Conservation (phyloP, 1,140 invertebrate species). For the Zaprionus taronus region DNA sequence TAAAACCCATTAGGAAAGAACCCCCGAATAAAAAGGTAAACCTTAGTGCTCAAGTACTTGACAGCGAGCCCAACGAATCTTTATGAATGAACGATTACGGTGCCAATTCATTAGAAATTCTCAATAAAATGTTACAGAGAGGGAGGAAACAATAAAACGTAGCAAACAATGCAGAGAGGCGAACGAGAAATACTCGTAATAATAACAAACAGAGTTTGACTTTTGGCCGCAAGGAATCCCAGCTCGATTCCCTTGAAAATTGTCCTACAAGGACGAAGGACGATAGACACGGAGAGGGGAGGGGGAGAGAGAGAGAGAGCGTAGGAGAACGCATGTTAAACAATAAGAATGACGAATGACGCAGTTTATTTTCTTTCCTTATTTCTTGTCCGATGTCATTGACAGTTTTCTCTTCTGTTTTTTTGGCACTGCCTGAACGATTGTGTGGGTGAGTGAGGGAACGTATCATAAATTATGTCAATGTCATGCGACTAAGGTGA, state of each 20-base stretch:
- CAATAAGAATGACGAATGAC: slow-evolving; percentile 80
- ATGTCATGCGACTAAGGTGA: slow-evolving; percentile 61
- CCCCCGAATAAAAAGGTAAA: slow-evolving; percentile 35
- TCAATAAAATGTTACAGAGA: slow-evolving; percentile 35
- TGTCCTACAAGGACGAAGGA: slow-evolving; percentile 30
- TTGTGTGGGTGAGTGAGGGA: slow-evolving; percentile 5
- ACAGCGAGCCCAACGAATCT: slow-evolving; percentile 39
- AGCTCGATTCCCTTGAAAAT: slow-evolving; percentile 56
- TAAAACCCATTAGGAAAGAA: slow-evolving; percentile 65
- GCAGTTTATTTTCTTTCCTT: slow-evolving; percentile 37
- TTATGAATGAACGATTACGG: slow-evolving; percentile 75
- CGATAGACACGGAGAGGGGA: slow-evolving; percentile 6
- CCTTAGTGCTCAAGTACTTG: slow-evolving; percentile 41
- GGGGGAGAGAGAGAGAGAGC: slow-evolving; percentile 12
- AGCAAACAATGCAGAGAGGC: slow-evolving; percentile 41
- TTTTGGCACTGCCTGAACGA: slow-evolving; percentile 43
- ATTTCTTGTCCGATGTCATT: slow-evolving; percentile 60
- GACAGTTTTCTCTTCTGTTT: slow-evolving; percentile 48
- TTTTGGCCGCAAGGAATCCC: slow-evolving; percentile 37
- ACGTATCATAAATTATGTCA: slow-evolving; percentile 74
- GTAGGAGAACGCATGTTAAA: slow-evolving; percentile 48
- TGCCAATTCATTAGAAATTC: slow-evolving; percentile 76
- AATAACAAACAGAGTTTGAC: slow-evolving; percentile 76
- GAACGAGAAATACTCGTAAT: slow-evolving; percentile 48
- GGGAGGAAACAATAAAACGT: slow-evolving; percentile 45